Evolutionary conservation across 2,797 vertebrate genomes (phyloP).

Genomic region (Paedocypris micromegethes): DNA sequence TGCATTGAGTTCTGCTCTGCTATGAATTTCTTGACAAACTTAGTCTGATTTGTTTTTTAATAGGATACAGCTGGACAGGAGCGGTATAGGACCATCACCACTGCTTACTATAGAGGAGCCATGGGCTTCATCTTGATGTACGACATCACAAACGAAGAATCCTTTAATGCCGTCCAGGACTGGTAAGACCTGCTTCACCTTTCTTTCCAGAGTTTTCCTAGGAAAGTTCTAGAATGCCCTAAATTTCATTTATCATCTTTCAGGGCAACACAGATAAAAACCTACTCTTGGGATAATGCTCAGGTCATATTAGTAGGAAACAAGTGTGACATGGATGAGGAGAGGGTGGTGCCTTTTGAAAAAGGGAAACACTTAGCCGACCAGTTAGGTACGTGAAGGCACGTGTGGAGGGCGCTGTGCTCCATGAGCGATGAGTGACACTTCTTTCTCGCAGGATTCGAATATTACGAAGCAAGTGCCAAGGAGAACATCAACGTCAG

Average conservation of each 20-base stretch:
- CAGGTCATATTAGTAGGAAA: constrained; percentile 96
- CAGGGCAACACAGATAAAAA: constrained; percentile 97
- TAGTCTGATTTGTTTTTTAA: neutral
- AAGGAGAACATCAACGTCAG: constrained; percentile 96
- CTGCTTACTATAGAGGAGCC: constrained; percentile 91
- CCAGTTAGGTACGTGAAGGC: constrained; percentile 76
- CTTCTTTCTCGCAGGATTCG: constrained; percentile 73
- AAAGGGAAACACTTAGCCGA: constrained; percentile 90
- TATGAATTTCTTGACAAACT: neutral
- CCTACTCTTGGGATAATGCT: constrained; percentile 96
- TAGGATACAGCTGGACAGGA: constrained; percentile 97
- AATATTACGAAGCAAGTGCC: constrained; percentile 93
- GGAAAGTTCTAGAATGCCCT: neutral
- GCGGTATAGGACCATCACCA: constrained; percentile 91
- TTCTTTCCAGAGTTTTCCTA: neutral
- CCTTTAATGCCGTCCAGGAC: constrained; percentile 89
- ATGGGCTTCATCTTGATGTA: constrained; percentile 98
- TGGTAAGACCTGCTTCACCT: constrained; percentile 65
- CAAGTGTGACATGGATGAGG: constrained; percentile 95
- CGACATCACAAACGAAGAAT: constrained; percentile 91
- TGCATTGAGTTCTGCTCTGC: neutral
- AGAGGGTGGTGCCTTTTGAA: constrained; percentile 81
- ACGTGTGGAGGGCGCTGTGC: too few species aligned
- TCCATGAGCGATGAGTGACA: neutral
- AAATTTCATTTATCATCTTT: constrained; percentile 13